phyloP scores from a whole-genome alignment of 2,113 vertebrate species.

The Heteronetta atricapilla region DNA sequence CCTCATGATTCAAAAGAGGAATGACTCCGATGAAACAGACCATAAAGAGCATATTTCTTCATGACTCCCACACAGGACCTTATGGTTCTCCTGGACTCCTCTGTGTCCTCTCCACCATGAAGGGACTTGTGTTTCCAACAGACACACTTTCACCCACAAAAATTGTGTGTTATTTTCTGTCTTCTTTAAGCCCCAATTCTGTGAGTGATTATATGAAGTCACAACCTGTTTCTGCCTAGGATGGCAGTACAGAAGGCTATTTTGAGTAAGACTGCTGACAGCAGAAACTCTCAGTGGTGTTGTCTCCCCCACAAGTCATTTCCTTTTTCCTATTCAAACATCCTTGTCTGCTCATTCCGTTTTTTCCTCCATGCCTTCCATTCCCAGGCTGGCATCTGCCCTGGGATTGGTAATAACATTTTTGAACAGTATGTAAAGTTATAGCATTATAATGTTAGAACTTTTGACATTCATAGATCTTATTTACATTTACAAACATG shows the following conservation, averaged over 20 bases:
- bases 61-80: neutral
- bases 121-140: neutral
- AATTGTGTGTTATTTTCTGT: neutral
- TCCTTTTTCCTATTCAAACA: neutral
- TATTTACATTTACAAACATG: constrained; percentile 10
- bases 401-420: neutral
- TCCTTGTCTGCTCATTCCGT: neutral
- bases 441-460: neutral
- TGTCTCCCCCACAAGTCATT: neutral
- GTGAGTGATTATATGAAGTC: neutral
- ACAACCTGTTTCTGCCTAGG: neutral
- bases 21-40: constrained; percentile 21
- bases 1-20: constrained; percentile 27
- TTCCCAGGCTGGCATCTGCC: neutral
- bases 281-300: constrained; percentile 1
- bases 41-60: constrained; percentile 1
- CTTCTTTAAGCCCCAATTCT: neutral
- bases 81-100: neutral
- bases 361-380: neutral
- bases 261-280: constrained; percentile 16
- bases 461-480: neutral
- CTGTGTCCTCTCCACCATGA: neutral
- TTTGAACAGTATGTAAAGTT: neutral
- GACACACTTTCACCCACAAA: neutral
- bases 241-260: constrained; percentile 7